Evolutionary conservation across 92 coral and sea anemone species (phyloP), one percentile per base, ranked within the genome.

Genomic region (Chrysogorgia sp.): DNA sequence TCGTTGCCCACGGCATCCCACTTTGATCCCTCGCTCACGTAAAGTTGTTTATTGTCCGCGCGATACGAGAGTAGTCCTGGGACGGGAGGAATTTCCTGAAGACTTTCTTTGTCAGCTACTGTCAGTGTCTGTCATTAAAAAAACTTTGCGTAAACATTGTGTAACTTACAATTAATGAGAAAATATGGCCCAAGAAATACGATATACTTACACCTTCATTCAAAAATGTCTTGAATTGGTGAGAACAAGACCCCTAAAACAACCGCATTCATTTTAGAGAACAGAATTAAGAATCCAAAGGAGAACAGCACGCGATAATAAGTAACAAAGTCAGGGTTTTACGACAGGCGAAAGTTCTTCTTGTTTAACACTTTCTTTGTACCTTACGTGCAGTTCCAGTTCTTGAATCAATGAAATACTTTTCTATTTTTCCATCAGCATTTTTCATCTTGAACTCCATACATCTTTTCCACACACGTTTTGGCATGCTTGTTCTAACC

Each of bases 381-480:
- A 64, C 71, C 71, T 64, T 40, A 15, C 34, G 23, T 8, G 50
- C 47, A 32, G 29, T 64, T 10, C 71, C 71, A 0, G 71, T 34
- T 17, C 2, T 64, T 6, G 40, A 25, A 40, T 64, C 71, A 34
- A 64, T 34, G 15, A 34, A 40, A 35, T 14, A 64, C 8, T 33
- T 34, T 34, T 64, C 26, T 23, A 26, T 9, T 34, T 64, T 64
- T 31, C 71, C 71, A 7, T 10, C 50, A 14, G 24, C 47, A 31
- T 7, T 40, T 64, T 17, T 22, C 26, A 23, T 32, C 25, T 64
- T 34, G 71, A 64, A 64, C 50, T 64, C 71, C 71, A 64, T 64
- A 64, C 71, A 64, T 34, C 71, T 64, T 34, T 64, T 64, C 71
- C 71, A 64, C 8, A 19, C 71, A 10, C 71, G 47, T 31, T 12